Evolutionary conservation across 2,113 vertebrate species (phyloP), one percentile per base, ranked within the genome.

Genomic region (Antennarius striatus): DNA sequence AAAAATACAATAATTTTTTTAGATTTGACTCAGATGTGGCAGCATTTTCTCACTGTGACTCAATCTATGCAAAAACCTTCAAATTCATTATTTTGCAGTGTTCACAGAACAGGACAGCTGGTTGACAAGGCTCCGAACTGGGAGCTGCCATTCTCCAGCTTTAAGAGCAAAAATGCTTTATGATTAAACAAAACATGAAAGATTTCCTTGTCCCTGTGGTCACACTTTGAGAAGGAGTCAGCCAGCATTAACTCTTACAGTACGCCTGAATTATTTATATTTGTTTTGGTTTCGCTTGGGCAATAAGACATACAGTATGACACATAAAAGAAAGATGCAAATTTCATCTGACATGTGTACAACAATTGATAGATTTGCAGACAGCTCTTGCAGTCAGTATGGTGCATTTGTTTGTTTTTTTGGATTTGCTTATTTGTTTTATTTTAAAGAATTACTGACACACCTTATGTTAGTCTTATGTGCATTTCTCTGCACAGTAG

Each of bases 271-370:
- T 57, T 66, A 52, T 11, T 42, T 60, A 9, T 52, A 39, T 48
- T 55, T 42, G 10, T 46, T n/a, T 51, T 63, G 69, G 57, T 78
- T 83, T 73, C 68, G 62, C 65, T 76, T 58, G 71, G 69, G 12
- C 4, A 63, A 0, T 49, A n/a, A 39, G 3, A 15, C 29, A 14
- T 22, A 22, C 22, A 22, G 2, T 14, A 3, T 32, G 15, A 17
- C 28, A 30, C 9, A 43, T 16, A 11, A 45, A 11, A n/a, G 7
- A 49, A 10, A 30, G 28, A n/a, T 7, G 14, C 11, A 16, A 5
- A 43, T 43, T 11, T 43, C 10, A 36, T 36, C 32, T 2, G 32
- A 36, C 22, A 22, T 22, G 22, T 22, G 1, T 22, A 22, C 22
- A 22, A 22, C 1, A 22, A 22, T 22, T 22, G 2, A 22, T 22